These are phyloP conservation scores for Ennomos erosarius DNA, from an alignment of 2,888 invertebrate species.

Conservation along the genomic window DNA sequence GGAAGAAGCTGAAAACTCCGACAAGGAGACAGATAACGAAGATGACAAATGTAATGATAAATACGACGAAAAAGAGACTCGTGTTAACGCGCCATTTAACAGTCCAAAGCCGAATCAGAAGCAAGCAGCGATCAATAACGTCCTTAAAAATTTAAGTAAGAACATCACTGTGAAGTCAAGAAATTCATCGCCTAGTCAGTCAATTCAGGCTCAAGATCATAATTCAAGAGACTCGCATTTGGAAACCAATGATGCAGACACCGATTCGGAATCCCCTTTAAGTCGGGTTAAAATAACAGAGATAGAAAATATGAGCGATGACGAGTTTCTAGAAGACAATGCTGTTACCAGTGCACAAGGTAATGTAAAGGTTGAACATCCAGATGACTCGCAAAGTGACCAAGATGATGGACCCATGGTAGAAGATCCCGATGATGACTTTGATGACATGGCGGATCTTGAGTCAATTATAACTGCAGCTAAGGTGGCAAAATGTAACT, in stretches of 20 bases:
- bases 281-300: slow-evolving; percentile 68
- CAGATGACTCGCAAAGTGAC: slow-evolving; percentile 59
- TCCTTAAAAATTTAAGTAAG: slow-evolving; percentile 66
- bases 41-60: slow-evolving; percentile 40
- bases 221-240: slow-evolving; percentile 45
- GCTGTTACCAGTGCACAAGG: slow-evolving; percentile 36
- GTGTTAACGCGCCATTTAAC: slow-evolving; percentile 14
- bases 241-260: slow-evolving; percentile 43
- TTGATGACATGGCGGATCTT: slow-evolving; percentile 45
- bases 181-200: slow-evolving; percentile 55
- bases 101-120: slow-evolving; percentile 42
- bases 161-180: slow-evolving; percentile 70
- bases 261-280: slow-evolving; percentile 54
- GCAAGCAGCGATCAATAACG: slow-evolving; percentile 54
- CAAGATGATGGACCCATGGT: slow-evolving; percentile 51
- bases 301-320: slow-evolving; percentile 54
- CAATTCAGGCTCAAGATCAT: slow-evolving; percentile 42
- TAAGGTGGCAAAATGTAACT: slow-evolving; percentile 47
- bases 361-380: slow-evolving; percentile 60
- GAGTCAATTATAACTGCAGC: slow-evolving; percentile 55
- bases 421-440: slow-evolving; percentile 49
- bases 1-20: slow-evolving; percentile 35
- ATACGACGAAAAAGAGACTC: slow-evolving; percentile 33
- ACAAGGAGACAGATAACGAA: slow-evolving; percentile 36
- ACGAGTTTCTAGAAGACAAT: slow-evolving; percentile 46